phyloP scores from a whole-genome alignment of 2,797 vertebrate genomes.

The Echeneis naucrates region DNA sequence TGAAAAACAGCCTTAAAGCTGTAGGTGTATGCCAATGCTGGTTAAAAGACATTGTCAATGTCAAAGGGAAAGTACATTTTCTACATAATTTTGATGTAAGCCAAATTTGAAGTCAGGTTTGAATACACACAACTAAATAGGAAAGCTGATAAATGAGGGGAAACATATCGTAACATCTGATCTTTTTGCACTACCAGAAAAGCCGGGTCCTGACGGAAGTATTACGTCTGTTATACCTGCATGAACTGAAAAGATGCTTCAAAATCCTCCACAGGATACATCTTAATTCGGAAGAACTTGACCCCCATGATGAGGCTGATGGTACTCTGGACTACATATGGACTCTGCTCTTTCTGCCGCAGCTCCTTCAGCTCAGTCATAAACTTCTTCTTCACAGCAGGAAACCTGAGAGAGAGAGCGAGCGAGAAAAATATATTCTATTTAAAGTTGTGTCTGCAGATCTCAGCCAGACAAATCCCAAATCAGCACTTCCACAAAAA shows the following conservation, averaged over 20 bases:
- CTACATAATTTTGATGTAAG: neutral
- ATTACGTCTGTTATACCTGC: constrained; percentile 88
- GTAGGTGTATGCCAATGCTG: too few species aligned
- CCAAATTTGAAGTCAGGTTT: neutral
- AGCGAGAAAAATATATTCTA: constrained; percentile 37
- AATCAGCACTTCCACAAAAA: constrained; percentile 50
- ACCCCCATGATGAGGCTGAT: constrained; percentile 99
- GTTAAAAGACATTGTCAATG: constrained; percentile 18
- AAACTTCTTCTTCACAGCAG: constrained; percentile 98
- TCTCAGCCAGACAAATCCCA: constrained; percentile 46
- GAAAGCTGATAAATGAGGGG: neutral
- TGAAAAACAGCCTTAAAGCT: constrained; percentile 17
- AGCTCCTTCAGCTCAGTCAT: constrained; percentile 96
- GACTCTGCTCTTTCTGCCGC: constrained; percentile 95
- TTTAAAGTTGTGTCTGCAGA: constrained; percentile 41
- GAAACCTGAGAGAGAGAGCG: constrained; percentile 88
- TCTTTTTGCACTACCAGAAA: neutral
- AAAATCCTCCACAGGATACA: constrained; percentile 99
- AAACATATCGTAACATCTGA: neutral
- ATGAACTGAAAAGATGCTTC: constrained; percentile 99
- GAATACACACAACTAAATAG: neutral
- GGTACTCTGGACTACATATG: constrained; percentile 93
- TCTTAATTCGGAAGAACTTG: constrained; percentile 99
- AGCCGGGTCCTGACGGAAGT: neutral
- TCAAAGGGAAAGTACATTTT: constrained; percentile 4